Base-by-base conservation (phyloP, 1,140 invertebrate species). In the Zophobas atratus region DNA sequence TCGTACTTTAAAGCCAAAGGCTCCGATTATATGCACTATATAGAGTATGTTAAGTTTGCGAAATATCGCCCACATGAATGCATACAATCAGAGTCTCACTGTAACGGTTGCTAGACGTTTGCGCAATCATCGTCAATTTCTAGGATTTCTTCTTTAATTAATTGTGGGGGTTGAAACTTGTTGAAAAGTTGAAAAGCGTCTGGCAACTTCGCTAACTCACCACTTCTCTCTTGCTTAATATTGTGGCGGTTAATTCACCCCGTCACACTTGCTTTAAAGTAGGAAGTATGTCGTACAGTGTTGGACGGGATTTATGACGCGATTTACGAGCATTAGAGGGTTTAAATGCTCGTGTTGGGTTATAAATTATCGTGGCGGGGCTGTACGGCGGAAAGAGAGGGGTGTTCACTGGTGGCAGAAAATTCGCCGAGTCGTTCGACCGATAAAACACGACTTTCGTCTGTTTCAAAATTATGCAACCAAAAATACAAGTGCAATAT, bases 401-500 rank as follows among this genome's bases (percentile, higher is more conserved):
- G 43, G 43, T 3, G 43, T 46, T 46, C 8, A 8, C 43, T 46
- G 43, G 43, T 46, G 3, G 43, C 43, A 46, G 3, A 8, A 46
- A 8, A 46, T 4, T 46, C 43, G 43, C 20, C 20, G 20, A 20
- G 20, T 20, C 20, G 20, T 20, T 20, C 20, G 20, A 20, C 20
- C 20, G 20, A 20, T 20, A 46, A 60, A 36, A 36, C 56, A 36
- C 56, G 56, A 60, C 38, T 60, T 38, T 20, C 38, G 33, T 60
- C 20, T 0, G 20, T 20, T 20, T 20, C 20, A 20, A 20, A 20
- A 20, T 20, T 20, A 20, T 20, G 20, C 20, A 20, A 20, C 20
- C 20, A 20, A 20, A 20, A 20, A 20, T 20, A 20, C 20, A 20
- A 20, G 20, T 20, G 20, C 20, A 20, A 20, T 20, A 20, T 20